phyloP scores from a whole-genome alignment of 2,113 vertebrate genomes.

The Piprites chloris region DNA sequence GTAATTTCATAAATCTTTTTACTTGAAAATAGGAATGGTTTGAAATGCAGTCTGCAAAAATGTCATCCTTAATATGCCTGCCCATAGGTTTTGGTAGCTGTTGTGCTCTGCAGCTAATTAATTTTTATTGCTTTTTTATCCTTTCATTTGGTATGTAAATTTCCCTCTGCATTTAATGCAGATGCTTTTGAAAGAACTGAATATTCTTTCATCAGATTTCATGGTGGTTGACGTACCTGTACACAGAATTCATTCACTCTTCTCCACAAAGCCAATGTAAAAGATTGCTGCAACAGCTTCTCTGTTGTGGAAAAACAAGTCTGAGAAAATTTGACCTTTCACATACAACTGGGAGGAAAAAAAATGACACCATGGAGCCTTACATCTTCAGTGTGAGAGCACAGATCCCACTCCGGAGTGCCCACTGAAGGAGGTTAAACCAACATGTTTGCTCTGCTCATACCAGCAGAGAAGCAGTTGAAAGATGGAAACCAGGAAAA shows the following conservation, averaged over 20 bases:
- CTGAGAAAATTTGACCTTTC: background rate
- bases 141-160: background rate
- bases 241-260: background rate
- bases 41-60: background rate
- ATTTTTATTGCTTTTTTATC: background rate
- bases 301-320: background rate
- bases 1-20: background rate
- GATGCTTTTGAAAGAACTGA: background rate
- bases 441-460: background rate
- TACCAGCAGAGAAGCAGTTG: background rate
- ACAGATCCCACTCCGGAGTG: background rate
- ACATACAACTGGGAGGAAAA: background rate
- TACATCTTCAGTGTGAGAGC: background rate
- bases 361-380: background rate
- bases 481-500: background rate
- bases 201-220: background rate
- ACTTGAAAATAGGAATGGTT: background rate
- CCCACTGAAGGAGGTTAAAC: background rate
- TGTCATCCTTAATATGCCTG: background rate
- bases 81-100: background rate
- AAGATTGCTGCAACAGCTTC: background rate
- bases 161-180: background rate
- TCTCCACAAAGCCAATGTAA: background rate
- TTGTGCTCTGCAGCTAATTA: background rate
- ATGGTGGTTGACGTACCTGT: too few species aligned